Evolutionary conservation across 2,888 invertebrate genomes (phyloP), one percentile per base, ranked within the genome.

Genomic region (Tachina grossa): DNA sequence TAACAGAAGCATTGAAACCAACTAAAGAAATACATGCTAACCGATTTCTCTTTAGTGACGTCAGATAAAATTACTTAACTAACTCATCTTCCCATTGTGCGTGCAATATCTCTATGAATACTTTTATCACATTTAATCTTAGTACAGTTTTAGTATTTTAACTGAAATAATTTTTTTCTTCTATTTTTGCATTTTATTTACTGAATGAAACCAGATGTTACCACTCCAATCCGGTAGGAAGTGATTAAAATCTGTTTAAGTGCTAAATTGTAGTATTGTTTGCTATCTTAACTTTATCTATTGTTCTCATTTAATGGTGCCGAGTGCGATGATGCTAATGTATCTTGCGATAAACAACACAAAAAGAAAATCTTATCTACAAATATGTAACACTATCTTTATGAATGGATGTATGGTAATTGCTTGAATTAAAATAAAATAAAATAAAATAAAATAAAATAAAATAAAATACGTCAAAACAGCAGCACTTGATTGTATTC

Each of bases 191-290:
- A 31, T 43, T 66, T 55, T 43, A 80, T 83, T 69, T 77, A 55
- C 65, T 19, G 45, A 57, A 63, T 19, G 49, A 84, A 84, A 86
- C 86, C 80, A 86, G 84, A 84, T 86, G 86, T 69, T 84, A 86
- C 86, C 80, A 86, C 80, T 84, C 39, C 41, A 68, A 83, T 74
- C 86, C 66, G 76, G 84, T 74, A 16, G 43, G 59, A 80, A 86
- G 72, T 85, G 78, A 66, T 66, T 74, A 45, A 51, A 57, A 66
- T 59, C 80, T 72, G 72, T 76, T 84, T 63, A 68, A 55, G 66
- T 61, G 51, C 31, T 69, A 59, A 47, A 51, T 45, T 63, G n/a
- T 71, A 14, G 6, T 22, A 45, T 22, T 78, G 47, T 80, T 71
- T 65, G n/a, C 39, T 65, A 5, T 6, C 53, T 79, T 49, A 55